A percentile compares a stretch with the other conserved stretches of the same genome.
These are phyloP conservation scores for Leptogaster cylindrica DNA, from an alignment of 2,888 invertebrate species.

Conservation along the genomic window DNA sequence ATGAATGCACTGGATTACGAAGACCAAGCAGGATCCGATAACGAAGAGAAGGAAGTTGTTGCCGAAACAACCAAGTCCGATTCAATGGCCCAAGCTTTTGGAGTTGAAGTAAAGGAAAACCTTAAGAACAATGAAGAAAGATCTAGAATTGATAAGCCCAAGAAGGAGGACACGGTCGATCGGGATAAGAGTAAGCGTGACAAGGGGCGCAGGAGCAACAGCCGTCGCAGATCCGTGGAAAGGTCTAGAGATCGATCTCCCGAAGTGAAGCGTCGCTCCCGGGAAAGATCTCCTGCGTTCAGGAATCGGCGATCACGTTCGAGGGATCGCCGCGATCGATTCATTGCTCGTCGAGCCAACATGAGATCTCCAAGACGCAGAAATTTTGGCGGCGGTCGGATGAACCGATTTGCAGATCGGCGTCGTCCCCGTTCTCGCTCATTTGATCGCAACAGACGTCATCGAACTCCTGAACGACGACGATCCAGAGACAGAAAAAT, in stretches of 20 bases:
- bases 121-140: conserved; percentile 48
- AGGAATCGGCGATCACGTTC: conserved; percentile 43
- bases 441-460: conserved; percentile 56
- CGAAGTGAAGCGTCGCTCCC: neutral
- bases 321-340: conserved; percentile 53
- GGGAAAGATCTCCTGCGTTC: neutral
- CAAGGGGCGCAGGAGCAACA: neutral
- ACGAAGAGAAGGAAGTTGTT: conserved; percentile 56
- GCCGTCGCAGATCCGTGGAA: neutral
- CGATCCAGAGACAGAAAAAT: conserved; percentile 46
- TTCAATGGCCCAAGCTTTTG: conserved; percentile 66
- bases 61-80: conserved; percentile 57
- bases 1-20: conserved; percentile 79
- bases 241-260: neutral
- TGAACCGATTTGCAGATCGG: conserved; percentile 45
- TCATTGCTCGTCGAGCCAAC: conserved; percentile 51
- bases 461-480: conserved; percentile 51
- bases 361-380: conserved; percentile 56
- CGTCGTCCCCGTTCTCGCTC: conserved; percentile 27
- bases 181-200: conserved; percentile 1
- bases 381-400: conserved; percentile 52
- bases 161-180: conserved; percentile 32
- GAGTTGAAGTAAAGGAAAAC: conserved; percentile 62
- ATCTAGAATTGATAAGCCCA: conserved; percentile 41
- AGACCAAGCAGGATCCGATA: conserved; percentile 65